A percentile compares a stretch with the other conserved stretches of the same genome.
Conservation (phyloP, 2,888 invertebrate genomes). For the Andrena camellia region DNA sequence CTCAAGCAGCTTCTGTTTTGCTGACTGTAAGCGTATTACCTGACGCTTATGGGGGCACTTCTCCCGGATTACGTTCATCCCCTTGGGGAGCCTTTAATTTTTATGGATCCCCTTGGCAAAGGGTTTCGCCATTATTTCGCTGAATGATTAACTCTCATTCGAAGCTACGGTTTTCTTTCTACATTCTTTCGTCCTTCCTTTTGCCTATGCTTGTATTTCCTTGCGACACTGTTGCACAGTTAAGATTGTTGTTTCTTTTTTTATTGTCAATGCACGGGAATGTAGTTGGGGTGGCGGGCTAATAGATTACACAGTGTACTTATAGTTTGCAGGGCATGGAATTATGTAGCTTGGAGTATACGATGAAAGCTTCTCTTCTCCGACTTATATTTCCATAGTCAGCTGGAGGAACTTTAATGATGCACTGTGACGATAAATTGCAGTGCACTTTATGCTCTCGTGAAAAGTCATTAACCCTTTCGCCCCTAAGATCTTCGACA, state of each 20-base stretch:
- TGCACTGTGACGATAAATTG: not conserved
- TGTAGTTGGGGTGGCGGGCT: no score
- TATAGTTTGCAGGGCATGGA: no score
- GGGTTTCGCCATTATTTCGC: constrained; percentile 3
- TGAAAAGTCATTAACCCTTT: constrained; percentile 10
- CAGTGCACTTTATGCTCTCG: not conserved
- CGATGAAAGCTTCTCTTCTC: not conserved
- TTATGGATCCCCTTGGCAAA: not conserved
- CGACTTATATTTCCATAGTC: constrained; percentile 6
- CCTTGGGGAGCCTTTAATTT: constrained; percentile 38
- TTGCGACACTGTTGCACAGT: not conserved
- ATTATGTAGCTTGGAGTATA: not conserved
- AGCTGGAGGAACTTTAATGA: constrained; percentile 9
- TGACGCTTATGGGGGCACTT: constrained; percentile 31
- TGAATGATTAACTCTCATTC: not conserved
- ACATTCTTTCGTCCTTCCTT: not conserved
- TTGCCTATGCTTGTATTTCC: not conserved
- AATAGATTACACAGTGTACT: no score
- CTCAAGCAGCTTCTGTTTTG: constrained; percentile 53
- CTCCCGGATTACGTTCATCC: constrained; percentile 29
- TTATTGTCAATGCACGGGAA: not conserved
- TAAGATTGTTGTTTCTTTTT: not conserved
- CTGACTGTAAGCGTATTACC: constrained; percentile 56
- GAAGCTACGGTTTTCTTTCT: not conserved
- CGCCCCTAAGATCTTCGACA: constrained; percentile 16